Evolutionary conservation across 2,113 vertebrate genomes (phyloP).

Genomic region (Syngnathus scovelli): DNA sequence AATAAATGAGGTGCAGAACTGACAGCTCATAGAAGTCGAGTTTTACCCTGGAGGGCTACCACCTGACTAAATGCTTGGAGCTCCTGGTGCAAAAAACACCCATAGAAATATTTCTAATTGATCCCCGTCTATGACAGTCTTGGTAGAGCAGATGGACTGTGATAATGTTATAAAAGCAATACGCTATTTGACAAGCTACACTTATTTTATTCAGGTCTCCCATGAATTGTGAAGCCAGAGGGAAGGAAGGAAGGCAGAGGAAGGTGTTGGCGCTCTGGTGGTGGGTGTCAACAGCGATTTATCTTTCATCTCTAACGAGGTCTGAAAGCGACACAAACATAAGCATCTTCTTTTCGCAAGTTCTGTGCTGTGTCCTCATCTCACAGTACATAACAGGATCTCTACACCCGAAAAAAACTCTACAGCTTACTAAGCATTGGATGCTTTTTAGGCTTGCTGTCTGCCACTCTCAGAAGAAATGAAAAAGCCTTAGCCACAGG

Average conservation of each 20-base stretch:
- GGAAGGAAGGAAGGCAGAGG: conserved; percentile 23
- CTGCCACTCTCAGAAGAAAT: background rate
- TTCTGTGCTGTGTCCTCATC: conserved; percentile 33
- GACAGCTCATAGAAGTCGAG: conserved; percentile 52
- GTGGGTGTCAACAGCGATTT: conserved; percentile 63
- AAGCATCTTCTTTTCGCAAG: conserved; percentile 52
- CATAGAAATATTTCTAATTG: background rate
- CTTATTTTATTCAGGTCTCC: conserved; percentile 16
- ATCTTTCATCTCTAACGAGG: conserved; percentile 71
- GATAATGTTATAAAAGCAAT: conserved; percentile 9
- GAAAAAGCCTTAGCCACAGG: background rate
- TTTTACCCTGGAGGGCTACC: conserved; percentile 30
- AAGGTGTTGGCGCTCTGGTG: conserved; percentile 14
- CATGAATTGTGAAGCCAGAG: conserved; percentile 22
- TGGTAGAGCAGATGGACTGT: conserved; percentile 1
- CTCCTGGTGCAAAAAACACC: background rate
- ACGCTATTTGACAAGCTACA: background rate
- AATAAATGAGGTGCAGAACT: conserved; percentile 64
- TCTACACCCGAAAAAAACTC: background rate
- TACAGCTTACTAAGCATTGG: background rate
- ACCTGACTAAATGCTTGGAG: conserved; percentile 17
- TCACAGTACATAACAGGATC: conserved; percentile 9
- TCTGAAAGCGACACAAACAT: conserved; percentile 70
- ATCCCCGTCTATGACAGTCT: background rate
- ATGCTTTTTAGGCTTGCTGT: background rate